Percentiles rank a stretch among this genome's conserved stretches.
Evolutionary conservation across 1,140 invertebrate genomes (phyloP).

Genomic region (Aphidius ervi): DNA sequence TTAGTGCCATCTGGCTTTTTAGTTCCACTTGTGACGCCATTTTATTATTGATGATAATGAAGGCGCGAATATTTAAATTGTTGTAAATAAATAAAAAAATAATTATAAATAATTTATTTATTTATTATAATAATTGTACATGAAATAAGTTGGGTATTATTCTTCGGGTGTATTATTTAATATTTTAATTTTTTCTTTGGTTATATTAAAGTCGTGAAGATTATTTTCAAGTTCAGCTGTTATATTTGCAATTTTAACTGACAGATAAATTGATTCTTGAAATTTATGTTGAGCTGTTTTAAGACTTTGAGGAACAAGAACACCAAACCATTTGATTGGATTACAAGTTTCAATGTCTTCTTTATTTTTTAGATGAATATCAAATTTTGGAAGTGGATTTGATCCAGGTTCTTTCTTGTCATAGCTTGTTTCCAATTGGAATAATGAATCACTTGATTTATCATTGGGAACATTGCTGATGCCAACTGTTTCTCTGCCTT

Average conservation of each 20-base stretch:
- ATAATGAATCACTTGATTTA: conserved; percentile 44
- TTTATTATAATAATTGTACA: background rate
- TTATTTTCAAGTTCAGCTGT: conserved; percentile 53
- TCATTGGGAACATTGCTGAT: conserved; percentile 63
- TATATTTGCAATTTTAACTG: conserved; percentile 62
- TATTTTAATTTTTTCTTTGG: conserved; percentile 28
- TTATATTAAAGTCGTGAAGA: conserved; percentile 28
- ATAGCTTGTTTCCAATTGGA: conserved; percentile 56
- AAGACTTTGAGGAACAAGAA: conserved; percentile 68
- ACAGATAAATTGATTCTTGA: conserved; percentile 59
- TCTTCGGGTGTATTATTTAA: conserved; percentile 2
- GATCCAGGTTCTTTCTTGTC: conserved; percentile 41
- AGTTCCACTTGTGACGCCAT: too few species aligned
- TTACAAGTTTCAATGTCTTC: conserved; percentile 52
- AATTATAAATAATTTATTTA: background rate
- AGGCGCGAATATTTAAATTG: too few species aligned
- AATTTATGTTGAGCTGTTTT: conserved; percentile 64
- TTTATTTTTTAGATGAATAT: conserved; percentile 44
- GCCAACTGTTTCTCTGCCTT: conserved; percentile 65
- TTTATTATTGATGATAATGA: too few species aligned
- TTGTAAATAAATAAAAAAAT: background rate
- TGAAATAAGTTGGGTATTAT: background rate
- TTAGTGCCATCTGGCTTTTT: too few species aligned
- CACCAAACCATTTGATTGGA: conserved; percentile 72
- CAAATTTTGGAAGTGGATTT: conserved; percentile 30